Base-by-base conservation (phyloP, 1,140 invertebrate species). In the Marisa cornuarietis region DNA sequence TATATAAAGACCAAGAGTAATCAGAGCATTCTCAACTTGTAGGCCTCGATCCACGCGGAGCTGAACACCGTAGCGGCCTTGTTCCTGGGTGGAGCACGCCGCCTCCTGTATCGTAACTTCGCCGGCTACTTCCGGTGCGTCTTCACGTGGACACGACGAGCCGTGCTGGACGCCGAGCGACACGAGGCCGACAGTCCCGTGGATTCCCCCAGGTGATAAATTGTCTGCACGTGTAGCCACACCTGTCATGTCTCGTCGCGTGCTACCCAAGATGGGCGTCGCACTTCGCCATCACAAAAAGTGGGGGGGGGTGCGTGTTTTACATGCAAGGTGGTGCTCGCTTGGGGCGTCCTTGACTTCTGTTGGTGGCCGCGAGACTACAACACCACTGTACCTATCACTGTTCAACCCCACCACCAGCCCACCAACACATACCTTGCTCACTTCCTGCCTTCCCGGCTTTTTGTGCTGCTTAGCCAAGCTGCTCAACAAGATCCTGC, bases 41-140 rank as follows among this genome's bases (percentile, higher is more conserved):
- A 77, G 76, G 65, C 51, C n/a, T 63, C 76, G 18, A 63, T 77
- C 63, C 65, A 77, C 58, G 76, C 76, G 20, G 76, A 77, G 52
- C 49, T 77, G 63, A 77, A 77, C 76, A n/a, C 42, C 16, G 76
- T 54, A 14, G 76, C 76, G 16, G 76, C 76, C 1, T 77, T 77
- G 18, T 77, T 77, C 76, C 65, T 77, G 76, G 68, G 63, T 22
- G 76, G 76, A 9, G 65, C 68, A 5, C 76, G 76, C 0, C 63
- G 76, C 22, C 54, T 77, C 24, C 42, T 77, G 42, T 77, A 77
- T 49, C 76, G 76, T 6, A 65, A 65, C 63, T 77, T 77, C 49
- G 76, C 76, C 49, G 49, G 63, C 65, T 77, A 77, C 63, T 77
- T 77, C 49, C 76, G 76, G 14, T 65, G 68, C 63, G 76, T 77